Percentiles rank a stretch among this genome's conserved stretches.
Evolutionary conservation across 2,888 invertebrate genomes (phyloP).

Genomic region (Eucera pruinosa): DNA sequence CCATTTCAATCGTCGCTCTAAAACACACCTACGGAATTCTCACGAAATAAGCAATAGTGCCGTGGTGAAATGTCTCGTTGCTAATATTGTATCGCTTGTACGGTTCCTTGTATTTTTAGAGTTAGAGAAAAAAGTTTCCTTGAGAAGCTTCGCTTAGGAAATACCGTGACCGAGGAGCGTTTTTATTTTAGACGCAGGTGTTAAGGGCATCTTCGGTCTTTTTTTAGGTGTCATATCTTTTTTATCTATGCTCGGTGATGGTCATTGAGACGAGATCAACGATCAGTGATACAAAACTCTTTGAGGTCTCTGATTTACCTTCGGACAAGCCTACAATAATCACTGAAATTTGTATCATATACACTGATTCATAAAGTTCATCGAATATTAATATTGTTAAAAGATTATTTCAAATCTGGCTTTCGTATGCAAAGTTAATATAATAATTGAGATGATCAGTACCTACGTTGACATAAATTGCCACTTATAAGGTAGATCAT

Average conservation of each 20-base stretch:
- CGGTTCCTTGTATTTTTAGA: background rate
- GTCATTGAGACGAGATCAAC: conserved; percentile 8
- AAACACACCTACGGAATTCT: conserved; percentile 11
- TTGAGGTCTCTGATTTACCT: background rate
- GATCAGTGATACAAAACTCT: background rate
- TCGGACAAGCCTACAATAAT: too few relatives aligned
- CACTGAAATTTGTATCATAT: too few relatives aligned
- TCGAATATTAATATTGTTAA: too few relatives aligned
- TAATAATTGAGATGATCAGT: too few relatives aligned
- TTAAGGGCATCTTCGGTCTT: background rate
- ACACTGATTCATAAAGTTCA: too few relatives aligned
- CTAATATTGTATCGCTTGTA: background rate
- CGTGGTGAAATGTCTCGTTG: conserved; percentile 1
- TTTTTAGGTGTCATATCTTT: conserved; percentile 1
- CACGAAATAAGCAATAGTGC: conserved; percentile 13
- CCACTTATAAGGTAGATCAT: too few relatives aligned
- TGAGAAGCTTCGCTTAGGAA: background rate
- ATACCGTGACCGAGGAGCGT: background rate
- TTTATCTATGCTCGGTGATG: background rate
- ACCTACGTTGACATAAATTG: too few relatives aligned
- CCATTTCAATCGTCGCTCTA: conserved; percentile 21
- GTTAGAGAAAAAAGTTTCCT: background rate
- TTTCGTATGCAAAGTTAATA: too few relatives aligned
- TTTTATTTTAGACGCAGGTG: background rate
- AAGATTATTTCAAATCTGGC: too few relatives aligned